Percentiles rank a stretch among this genome's conserved stretches.
Conservation (phyloP, 2,113 vertebrate species). For the Gopherus flavomarginatus region DNA sequence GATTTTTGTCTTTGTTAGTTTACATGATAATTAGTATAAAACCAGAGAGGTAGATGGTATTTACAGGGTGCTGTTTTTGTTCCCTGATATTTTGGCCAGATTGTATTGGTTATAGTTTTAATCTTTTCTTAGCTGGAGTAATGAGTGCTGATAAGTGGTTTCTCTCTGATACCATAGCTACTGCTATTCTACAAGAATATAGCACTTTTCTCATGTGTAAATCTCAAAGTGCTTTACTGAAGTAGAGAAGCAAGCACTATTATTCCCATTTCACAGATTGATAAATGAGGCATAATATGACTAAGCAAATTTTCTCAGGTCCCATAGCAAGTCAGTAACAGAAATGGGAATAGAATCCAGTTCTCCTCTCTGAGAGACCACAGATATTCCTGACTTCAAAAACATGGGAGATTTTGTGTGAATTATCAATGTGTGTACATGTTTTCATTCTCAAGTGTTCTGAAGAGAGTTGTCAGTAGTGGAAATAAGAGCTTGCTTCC, state of each 20-base stretch:
- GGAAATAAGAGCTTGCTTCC: not conserved
- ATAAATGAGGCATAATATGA: not conserved
- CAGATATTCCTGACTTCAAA: not conserved
- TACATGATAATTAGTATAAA: constrained; percentile 73
- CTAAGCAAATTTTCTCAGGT: not conserved
- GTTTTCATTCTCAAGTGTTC: not conserved
- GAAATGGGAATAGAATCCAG: not conserved
- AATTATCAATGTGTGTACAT: not conserved
- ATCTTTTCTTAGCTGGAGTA: constrained; percentile 51
- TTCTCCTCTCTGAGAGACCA: accelerated
- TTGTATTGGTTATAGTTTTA: constrained; percentile 50
- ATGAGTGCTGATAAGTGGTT: constrained; percentile 37
- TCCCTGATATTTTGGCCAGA: constrained; percentile 32
- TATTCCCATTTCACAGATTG: not conserved
- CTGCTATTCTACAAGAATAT: not conserved
- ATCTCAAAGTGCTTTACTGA: not conserved
- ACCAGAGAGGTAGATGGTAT: constrained; percentile 49
- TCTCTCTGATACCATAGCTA: constrained; percentile 10
- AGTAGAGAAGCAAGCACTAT: constrained; percentile 3
- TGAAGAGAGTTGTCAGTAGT: not conserved
- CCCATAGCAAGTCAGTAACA: not conserved
- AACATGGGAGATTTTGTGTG: not conserved
- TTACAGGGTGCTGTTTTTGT: constrained; percentile 56
- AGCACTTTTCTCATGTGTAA: not conserved
- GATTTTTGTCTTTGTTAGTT: constrained; percentile 66